Evolutionary conservation across 2,113 vertebrate genomes (phyloP), one percentile per base, ranked within the genome.

Genomic region (Leptodactylus fuscus): DNA sequence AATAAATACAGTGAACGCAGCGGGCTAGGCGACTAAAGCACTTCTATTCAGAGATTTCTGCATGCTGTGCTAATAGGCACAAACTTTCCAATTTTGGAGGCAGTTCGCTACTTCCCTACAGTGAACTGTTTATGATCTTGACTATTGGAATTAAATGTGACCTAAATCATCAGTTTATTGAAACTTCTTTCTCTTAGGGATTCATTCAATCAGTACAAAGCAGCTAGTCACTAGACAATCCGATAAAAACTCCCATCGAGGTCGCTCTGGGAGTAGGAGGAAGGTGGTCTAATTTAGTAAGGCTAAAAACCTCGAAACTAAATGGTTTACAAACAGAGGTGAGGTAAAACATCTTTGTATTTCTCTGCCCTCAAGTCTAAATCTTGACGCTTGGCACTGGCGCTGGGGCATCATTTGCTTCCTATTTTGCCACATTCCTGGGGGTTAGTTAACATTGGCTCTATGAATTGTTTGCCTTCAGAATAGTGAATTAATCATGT

Each of bases 121-220:
- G 83, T 85, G 83, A 85, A 85, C 83, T 79, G 49, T 80, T 85
- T 85, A 80, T 80, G 75, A 79, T 85, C 83, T 58, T 71, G 83
- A 80, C 75, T 79, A 79, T 79, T 70, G 75, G 83, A 79, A 79
- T 79, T 85, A 80, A 85, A 78, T 80, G 75, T 79, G 83, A 79
- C 83, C 75, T 85, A 85, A 85, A 85, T 85, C 75, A 85, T 85
- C 62, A 80, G 75, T 85, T 85, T 80, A 85, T 85, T 80, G 76
- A 79, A 85, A 85, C 62, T 55, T 85, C 62, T 79, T 85, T 90
- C 88, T 77, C 88, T 77, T 2, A 2, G 13, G 81, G 36, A 78
- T 32, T 77, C 55, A 85, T 78, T 67, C 83, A 78, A 60, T 65
- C 58, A 67, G 55, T 24, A 69, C 83, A 69, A 85, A 85, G 69